Conservation (phyloP, 2,113 vertebrate species). For the Raphicerus campestris region DNA sequence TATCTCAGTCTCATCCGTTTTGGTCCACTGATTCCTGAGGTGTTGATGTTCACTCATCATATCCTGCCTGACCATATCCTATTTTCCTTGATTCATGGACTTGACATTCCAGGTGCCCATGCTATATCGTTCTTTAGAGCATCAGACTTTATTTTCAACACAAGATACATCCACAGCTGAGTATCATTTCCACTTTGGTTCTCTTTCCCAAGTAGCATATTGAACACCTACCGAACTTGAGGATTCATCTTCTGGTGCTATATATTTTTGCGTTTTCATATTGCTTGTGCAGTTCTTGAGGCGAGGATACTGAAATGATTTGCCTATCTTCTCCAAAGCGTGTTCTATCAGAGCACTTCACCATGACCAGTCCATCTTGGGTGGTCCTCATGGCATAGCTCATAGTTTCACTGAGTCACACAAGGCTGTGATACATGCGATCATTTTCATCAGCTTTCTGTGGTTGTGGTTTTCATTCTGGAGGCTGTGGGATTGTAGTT, state of each 20-base stretch:
- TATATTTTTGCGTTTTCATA: background rate
- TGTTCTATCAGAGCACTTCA: background rate
- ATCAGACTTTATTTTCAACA: background rate
- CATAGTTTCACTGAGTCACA: background rate
- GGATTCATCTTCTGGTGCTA: background rate
- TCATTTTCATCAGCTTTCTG: background rate
- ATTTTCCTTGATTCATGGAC: background rate
- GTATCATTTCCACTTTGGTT: background rate
- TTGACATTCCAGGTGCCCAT: background rate
- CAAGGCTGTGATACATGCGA: background rate
- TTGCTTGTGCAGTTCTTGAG: fast-evolving
- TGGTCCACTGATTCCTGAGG: background rate
- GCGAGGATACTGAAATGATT: background rate
- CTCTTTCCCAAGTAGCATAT: background rate
- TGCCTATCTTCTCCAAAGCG: background rate
- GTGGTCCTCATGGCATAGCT: background rate
- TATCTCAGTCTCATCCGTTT: background rate
- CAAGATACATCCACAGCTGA: background rate
- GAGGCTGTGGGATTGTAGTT: background rate
- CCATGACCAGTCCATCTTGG: background rate
- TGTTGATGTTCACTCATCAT: background rate
- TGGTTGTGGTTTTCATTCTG: background rate
- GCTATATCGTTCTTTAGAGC: background rate
- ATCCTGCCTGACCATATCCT: background rate
- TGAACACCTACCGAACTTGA: background rate